Evolutionary conservation across 1,140 invertebrate genomes (phyloP).

Genomic region (Papilio glaucus): DNA sequence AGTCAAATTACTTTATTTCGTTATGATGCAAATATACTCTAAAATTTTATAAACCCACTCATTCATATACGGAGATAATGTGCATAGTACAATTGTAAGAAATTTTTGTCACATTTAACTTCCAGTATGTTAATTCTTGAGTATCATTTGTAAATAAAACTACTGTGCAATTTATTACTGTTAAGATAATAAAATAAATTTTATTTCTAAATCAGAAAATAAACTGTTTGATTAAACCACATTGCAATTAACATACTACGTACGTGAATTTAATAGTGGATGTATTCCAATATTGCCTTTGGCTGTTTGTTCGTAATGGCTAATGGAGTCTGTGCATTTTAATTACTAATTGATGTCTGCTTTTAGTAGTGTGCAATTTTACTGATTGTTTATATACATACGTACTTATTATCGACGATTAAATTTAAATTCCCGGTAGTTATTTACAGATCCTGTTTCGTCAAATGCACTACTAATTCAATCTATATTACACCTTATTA

Average conservation of each 20-base stretch:
- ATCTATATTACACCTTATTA: not conserved
- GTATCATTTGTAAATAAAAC: not conserved
- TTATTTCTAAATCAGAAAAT: constrained; percentile 32
- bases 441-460: not conserved
- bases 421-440: constrained; percentile 26
- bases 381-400: constrained; percentile 35
- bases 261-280: constrained; percentile 31
- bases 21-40: not conserved
- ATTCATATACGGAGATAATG: too few species aligned
- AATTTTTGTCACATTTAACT: not conserved
- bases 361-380: constrained; percentile 28
- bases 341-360: constrained; percentile 37
- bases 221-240: constrained; percentile 30
- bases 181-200: not conserved
- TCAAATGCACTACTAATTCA: not conserved
- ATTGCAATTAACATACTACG: constrained; percentile 26
- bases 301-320: constrained; percentile 37
- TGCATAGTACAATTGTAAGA: not conserved
- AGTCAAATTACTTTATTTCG: not conserved
- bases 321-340: constrained; percentile 37
- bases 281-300: constrained; percentile 21
- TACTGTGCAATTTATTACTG: constrained; percentile 10
- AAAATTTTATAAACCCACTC: too few species aligned
- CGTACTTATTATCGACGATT: constrained; percentile 30
- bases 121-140: not conserved